These are phyloP conservation scores for Torymus aiolomorphi DNA, from an alignment of 2,888 invertebrate species.

Conservation along the genomic window DNA sequence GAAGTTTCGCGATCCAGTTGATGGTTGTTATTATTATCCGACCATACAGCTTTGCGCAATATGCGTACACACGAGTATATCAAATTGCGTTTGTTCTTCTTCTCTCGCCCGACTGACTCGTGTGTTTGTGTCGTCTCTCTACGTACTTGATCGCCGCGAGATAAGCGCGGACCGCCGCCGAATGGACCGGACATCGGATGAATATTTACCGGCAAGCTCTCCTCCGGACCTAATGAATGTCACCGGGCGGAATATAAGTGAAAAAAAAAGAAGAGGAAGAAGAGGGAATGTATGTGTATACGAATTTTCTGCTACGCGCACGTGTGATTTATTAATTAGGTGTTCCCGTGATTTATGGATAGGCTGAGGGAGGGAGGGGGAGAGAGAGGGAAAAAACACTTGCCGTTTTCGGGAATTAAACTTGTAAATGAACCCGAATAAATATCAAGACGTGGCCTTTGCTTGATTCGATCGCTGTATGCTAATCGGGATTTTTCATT, in stretches of 20 bases:
- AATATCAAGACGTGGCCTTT: slow-evolving; percentile 6
- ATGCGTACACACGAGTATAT: too few species aligned
- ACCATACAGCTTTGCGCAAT: too few species aligned
- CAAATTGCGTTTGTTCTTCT: too few species aligned
- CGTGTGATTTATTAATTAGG: slow-evolving; percentile 19
- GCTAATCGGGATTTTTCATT: too few species aligned
- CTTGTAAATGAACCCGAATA: slow-evolving; percentile 32
- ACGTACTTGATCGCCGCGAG: background rate
- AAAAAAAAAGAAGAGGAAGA: slow-evolving; percentile 12
- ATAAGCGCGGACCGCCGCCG: background rate
- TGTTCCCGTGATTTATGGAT: slow-evolving; percentile 3
- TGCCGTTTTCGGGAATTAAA: slow-evolving; percentile 15
- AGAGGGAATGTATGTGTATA: background rate
- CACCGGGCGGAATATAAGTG: background rate
- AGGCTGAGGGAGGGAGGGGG: too few species aligned
- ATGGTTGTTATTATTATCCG: too few species aligned
- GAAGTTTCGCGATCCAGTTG: too few species aligned
- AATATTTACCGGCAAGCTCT: slow-evolving; percentile 25
- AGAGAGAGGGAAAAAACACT: slow-evolving; percentile 5
- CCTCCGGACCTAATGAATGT: background rate
- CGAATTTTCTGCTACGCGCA: too few species aligned
- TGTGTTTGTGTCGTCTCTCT: too few species aligned
- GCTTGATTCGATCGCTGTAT: slow-evolving; percentile 12
- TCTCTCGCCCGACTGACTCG: too few species aligned
- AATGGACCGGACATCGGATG: slow-evolving; percentile 17